phyloP scores from a whole-genome alignment of 2,113 vertebrate species.

The Coracopsis vasa region DNA sequence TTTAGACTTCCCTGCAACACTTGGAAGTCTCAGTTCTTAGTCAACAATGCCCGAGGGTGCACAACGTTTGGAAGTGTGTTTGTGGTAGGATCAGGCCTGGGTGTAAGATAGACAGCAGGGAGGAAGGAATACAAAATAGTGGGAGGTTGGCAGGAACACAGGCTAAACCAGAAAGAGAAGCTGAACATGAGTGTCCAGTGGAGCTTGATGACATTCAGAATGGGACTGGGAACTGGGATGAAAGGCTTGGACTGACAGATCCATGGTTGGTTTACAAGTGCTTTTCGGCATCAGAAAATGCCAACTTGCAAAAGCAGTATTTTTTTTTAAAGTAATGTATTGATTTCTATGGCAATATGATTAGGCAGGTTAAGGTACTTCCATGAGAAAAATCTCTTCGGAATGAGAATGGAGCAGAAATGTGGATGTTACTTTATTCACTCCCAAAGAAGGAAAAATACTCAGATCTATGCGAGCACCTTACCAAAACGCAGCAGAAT shows the following conservation, averaged over 20 bases:
- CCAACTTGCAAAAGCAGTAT: neutral
- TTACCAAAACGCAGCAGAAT: neutral
- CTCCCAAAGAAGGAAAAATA: neutral
- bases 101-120: neutral
- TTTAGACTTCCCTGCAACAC: neutral
- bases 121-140: neutral
- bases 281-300: neutral
- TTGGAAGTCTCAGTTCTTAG: neutral
- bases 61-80: neutral
- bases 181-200: neutral
- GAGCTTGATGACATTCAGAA: neutral
- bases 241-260: neutral
- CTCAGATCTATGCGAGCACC: neutral
- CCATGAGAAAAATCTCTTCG: neutral
- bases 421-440: neutral
- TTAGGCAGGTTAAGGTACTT: neutral
- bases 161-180: conserved; percentile 42
- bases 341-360: neutral
- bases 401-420: neutral
- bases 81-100: neutral
- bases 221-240: neutral
- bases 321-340: neutral
- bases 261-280: neutral
- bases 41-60: neutral
- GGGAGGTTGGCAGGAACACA: conserved; percentile 7